These are phyloP conservation scores for Indicator maculatus DNA, from an alignment of 2,113 vertebrate genomes.

Conservation along the genomic window DNA sequence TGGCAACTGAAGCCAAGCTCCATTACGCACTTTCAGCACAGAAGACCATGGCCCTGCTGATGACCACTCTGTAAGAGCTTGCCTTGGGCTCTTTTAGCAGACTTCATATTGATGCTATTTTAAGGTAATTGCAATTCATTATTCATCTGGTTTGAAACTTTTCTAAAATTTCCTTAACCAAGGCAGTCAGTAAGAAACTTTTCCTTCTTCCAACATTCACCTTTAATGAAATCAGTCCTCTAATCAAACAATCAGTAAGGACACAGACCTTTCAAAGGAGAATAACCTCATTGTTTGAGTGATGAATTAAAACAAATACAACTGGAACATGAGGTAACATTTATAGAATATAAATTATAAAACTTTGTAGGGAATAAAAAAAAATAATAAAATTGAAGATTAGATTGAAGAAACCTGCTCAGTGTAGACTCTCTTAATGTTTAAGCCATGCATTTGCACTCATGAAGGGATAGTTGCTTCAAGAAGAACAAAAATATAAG, in stretches of 20 bases:
- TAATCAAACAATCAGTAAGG: conserved; percentile 17
- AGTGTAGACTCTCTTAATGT: background rate
- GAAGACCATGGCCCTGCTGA: background rate
- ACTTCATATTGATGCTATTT: background rate
- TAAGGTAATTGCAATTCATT: conserved; percentile 4
- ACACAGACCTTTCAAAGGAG: background rate
- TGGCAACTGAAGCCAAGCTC: background rate
- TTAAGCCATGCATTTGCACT: conserved; percentile 2
- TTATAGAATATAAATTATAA: background rate
- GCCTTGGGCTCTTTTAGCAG: background rate
- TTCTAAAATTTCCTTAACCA: background rate
- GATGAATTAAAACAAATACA: conserved; percentile 8
- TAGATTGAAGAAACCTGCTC: background rate
- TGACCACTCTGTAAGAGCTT: background rate
- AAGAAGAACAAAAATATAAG: conserved; percentile 39
- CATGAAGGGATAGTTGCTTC: conserved; percentile 17
- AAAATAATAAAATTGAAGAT: background rate
- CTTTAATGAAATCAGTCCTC: background rate
- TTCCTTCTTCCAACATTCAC: background rate
- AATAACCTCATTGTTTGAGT: background rate
- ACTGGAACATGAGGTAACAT: background rate
- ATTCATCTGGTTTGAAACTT: conserved; percentile 40
- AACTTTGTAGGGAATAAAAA: background rate
- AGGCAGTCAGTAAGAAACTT: background rate
- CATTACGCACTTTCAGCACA: accelerated